Percentiles rank a stretch among this genome's conserved stretches.
These are phyloP conservation scores for Pteromalus puparum DNA, from an alignment of 1,140 invertebrate species.

Conservation along the genomic window DNA sequence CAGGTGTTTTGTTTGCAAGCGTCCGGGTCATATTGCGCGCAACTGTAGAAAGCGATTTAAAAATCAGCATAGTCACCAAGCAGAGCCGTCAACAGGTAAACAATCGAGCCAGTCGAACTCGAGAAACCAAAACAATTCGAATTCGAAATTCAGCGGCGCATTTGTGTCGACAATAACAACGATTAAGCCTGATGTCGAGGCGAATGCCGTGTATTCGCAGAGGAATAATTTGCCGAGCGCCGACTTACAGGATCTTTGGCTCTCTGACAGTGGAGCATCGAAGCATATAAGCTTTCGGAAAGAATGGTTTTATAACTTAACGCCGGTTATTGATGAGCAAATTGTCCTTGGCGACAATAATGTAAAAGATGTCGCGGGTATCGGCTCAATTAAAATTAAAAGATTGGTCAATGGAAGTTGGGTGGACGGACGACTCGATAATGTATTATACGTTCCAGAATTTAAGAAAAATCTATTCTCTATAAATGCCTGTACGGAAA, in stretches of 20 bases:
- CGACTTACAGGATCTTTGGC: constrained; percentile 46
- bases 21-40: constrained; percentile 51
- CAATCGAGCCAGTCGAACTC: neutral
- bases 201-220: neutral
- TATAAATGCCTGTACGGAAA: constrained; percentile 50
- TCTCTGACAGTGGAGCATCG: constrained; percentile 39
- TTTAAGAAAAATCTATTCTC: constrained; percentile 57
- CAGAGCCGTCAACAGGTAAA: neutral
- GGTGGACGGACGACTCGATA: constrained; percentile 32
- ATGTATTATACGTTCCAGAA: constrained; percentile 56
- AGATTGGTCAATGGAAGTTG: constrained; percentile 54
- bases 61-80: constrained; percentile 12
- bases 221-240: neutral
- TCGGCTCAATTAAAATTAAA: constrained; percentile 47
- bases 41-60: constrained; percentile 26
- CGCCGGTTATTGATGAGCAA: constrained; percentile 37
- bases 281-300: constrained; percentile 48
- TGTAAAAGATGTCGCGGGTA: constrained; percentile 45
- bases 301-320: constrained; percentile 50
- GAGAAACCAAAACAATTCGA: constrained; percentile 29
- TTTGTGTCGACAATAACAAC: neutral
- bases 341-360: constrained; percentile 51
- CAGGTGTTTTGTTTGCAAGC: constrained; percentile 48
- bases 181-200: constrained; percentile 1
- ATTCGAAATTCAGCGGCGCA: constrained; percentile 5